These are phyloP conservation scores for Cephus nigrinus DNA, from an alignment of 2,888 invertebrate species.

Conservation along the genomic window DNA sequence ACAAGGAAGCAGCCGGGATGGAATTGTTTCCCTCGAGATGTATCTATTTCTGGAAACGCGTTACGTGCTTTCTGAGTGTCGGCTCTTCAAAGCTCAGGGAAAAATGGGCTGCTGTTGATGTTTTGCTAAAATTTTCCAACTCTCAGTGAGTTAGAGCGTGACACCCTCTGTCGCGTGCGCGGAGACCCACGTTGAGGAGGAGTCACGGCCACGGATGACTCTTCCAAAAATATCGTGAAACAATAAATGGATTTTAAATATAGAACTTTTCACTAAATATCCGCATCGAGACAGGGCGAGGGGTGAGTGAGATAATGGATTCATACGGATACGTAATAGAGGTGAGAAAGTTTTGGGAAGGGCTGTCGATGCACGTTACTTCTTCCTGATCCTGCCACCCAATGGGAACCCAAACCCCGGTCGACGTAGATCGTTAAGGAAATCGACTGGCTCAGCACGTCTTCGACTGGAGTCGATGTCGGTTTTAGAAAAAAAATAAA, in stretches of 20 bases:
- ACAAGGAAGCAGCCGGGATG: slow-evolving; percentile 1
- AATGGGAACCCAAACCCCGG: not conserved
- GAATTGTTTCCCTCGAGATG: slow-evolving; percentile 1
- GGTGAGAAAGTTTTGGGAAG: too few relatives aligned
- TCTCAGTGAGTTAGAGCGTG: slow-evolving; percentile 16
- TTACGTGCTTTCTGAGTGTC: slow-evolving; percentile 32
- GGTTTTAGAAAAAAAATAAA: slow-evolving; percentile 11
- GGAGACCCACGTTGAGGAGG: not conserved
- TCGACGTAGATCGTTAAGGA: not conserved
- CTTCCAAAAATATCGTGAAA: slow-evolving; percentile 4
- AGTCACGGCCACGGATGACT: not conserved
- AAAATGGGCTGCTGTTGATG: slow-evolving; percentile 40
- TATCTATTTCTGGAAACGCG: not conserved
- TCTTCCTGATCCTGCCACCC: not conserved
- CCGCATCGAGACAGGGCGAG: not conserved
- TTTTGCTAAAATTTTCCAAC: slow-evolving; percentile 28
- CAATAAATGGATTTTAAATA: slow-evolving; percentile 6
- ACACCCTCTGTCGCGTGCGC: slow-evolving; percentile 16
- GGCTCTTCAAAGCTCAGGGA: slow-evolving; percentile 29
- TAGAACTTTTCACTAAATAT: not conserved
- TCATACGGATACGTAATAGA: too few relatives aligned
- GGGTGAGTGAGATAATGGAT: too few relatives aligned
- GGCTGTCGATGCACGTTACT: too few relatives aligned
- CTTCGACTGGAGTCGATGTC: not conserved
- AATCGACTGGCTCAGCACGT: not conserved